Evolutionary conservation across 2,797 vertebrate genomes (phyloP).

Genomic region (Mormyrops boulengeri): DNA sequence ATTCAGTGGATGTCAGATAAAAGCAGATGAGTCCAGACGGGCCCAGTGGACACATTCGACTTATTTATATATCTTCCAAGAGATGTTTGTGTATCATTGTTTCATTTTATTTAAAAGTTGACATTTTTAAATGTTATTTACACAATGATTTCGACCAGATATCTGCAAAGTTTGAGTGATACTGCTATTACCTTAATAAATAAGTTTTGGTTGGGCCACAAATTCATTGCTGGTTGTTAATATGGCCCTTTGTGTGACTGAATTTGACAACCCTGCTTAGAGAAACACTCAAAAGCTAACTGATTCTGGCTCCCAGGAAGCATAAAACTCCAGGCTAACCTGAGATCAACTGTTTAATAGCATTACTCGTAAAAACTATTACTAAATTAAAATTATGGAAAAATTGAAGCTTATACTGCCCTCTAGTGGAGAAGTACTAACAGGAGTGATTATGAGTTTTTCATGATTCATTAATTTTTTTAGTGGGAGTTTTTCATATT

Average conservation of each 20-base stretch:
- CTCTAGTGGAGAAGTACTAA: constrained; percentile 9
- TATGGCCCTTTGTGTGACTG: not conserved
- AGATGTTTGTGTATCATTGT: not conserved
- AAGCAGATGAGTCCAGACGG: not conserved
- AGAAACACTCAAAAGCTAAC: not conserved
- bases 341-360: not conserved
- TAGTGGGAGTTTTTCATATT: not conserved
- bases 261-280: not conserved
- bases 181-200: not conserved
- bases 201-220: not conserved
- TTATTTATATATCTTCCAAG: not conserved
- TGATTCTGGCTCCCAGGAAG: not conserved
- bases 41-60: not conserved
- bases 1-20: not conserved
- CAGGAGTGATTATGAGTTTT: not conserved
- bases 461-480: not conserved
- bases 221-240: not conserved
- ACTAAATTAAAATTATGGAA: not conserved
- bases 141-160: not conserved
- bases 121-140: not conserved
- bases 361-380: not conserved
- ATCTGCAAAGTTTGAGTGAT: not conserved
- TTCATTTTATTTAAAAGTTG: not conserved
- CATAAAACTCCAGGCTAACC: not conserved
- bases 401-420: not conserved